Evolutionary conservation across 1,140 invertebrate genomes (phyloP).

Genomic region (Lordiphosa collinella): DNA sequence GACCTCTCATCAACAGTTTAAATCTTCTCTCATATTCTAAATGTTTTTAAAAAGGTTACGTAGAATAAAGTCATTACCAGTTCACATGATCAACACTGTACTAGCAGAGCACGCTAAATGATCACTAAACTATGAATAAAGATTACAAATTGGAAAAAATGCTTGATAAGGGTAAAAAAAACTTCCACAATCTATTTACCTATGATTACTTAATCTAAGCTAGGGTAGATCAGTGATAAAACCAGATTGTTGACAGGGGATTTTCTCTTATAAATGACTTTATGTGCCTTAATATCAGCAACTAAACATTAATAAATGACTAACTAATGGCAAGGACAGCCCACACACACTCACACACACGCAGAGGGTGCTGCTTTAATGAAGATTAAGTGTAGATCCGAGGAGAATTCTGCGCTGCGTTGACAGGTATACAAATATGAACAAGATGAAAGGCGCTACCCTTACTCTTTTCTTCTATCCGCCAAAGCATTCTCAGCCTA

Average conservation of each 20-base stretch:
- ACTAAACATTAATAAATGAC: conserved; percentile 41
- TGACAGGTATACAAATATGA: conserved; percentile 58
- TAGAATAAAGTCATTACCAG: not conserved
- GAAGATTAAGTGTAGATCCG: conserved; percentile 58
- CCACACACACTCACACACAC: conserved; percentile 35
- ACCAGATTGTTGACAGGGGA: not conserved
- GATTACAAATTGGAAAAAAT: not conserved
- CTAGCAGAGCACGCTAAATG: not conserved
- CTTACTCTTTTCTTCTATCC: conserved; percentile 16
- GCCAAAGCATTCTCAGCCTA: conserved; percentile 25
- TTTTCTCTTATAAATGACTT: conserved; percentile 14
- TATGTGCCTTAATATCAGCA: conserved; percentile 13
- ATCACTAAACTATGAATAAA: conserved; percentile 4
- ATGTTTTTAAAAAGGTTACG: no score
- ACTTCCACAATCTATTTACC: not conserved
- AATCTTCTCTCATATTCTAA: no score
- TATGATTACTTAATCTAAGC: not conserved
- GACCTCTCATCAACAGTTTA: no score
- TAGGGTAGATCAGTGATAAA: conserved; percentile 4
- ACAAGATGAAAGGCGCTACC: conserved; percentile 30
- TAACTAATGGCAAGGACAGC: conserved; percentile 42
- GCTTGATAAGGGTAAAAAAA: conserved; percentile 1
- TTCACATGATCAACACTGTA: not conserved
- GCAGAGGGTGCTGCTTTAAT: conserved; percentile 28
- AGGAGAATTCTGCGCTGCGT: conserved; percentile 42